These are phyloP conservation scores for Theristicus caerulescens DNA, from an alignment of 2,113 vertebrate genomes.

Conservation along the genomic window DNA sequence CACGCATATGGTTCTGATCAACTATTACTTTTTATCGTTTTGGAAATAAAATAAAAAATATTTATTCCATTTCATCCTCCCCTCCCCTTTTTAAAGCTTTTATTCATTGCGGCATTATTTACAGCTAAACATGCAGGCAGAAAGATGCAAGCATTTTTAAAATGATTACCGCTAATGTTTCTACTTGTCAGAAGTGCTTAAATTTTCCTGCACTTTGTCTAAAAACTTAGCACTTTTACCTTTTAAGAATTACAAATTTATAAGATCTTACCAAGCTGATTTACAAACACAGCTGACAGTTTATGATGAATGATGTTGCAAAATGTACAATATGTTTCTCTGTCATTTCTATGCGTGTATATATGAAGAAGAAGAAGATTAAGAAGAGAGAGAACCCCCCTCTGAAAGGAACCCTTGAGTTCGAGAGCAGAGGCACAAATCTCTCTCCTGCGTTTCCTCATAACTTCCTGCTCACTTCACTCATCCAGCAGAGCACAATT, in stretches of 20 bases:
- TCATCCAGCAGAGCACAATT: conserved; percentile 77
- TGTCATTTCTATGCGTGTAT: conserved; percentile 69
- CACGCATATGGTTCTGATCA: conserved; percentile 7
- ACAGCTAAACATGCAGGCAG: conserved; percentile 78
- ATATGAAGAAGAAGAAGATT: conserved; percentile 73
- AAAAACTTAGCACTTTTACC: conserved; percentile 80
- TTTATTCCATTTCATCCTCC: conserved; percentile 64
- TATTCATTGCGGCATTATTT: conserved; percentile 76
- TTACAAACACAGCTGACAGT: conserved; percentile 82
- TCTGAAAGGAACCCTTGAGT: conserved; percentile 70
- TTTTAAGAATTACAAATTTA: conserved; percentile 80
- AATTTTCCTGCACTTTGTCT: conserved; percentile 81
- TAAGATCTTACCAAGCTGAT: conserved; percentile 78
- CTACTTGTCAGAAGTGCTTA: conserved; percentile 80
- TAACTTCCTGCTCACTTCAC: conserved; percentile 70
- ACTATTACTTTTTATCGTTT: conserved; percentile 58
- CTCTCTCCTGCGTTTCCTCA: conserved; percentile 60
- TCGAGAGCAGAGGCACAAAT: conserved; percentile 56
- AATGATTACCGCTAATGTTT: conserved; percentile 82
- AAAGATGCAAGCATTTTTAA: conserved; percentile 76
- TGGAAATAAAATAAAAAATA: conserved; percentile 65
- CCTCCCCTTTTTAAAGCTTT: conserved; percentile 69
- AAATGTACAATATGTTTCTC: conserved; percentile 76
- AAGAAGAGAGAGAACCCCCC: conserved; percentile 67
- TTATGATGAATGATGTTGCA: conserved; percentile 78